A percentile compares a stretch with the other conserved stretches of the same genome.
Conservation (phyloP, 1,140 invertebrate genomes). For the Aporrectodea caliginosa region DNA sequence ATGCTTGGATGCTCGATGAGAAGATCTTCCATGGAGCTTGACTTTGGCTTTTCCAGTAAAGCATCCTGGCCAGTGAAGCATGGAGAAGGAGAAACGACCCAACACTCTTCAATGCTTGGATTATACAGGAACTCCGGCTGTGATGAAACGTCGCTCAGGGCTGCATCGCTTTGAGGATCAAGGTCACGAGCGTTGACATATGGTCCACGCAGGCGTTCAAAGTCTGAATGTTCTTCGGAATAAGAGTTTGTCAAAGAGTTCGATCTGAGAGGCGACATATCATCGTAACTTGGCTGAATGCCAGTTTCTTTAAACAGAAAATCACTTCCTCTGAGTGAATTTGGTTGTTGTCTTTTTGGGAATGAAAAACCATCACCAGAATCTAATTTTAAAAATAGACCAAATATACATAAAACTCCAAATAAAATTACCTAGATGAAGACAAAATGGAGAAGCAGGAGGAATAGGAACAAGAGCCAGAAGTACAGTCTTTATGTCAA, state of each 20-base stretch:
- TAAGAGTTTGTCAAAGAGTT: not conserved
- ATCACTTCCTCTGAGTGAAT: too few species aligned
- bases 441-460: too few species aligned
- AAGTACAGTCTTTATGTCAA: too few species aligned
- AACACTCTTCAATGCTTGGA: conserved; percentile 64
- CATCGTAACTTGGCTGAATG: too few species aligned
- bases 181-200: conserved; percentile 4
- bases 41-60: conserved; percentile 43
- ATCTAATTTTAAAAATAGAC: too few species aligned
- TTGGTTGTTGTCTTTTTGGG: too few species aligned
- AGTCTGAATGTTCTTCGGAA: not conserved
- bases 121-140: conserved; percentile 1
- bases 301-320: too few species aligned
- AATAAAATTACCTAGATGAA: too few species aligned
- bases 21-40: conserved; percentile 35
- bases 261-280: not conserved
- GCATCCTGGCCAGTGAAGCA: conserved; percentile 68
- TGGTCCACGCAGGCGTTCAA: not conserved
- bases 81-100: conserved; percentile 75
- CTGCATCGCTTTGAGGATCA: not conserved
- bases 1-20: conserved; percentile 82
- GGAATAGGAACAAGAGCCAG: too few species aligned
- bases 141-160: conserved; percentile 3
- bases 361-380: too few species aligned
- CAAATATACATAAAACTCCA: too few species aligned